phyloP scores from a whole-genome alignment of 1,140 invertebrate species.

The Papilio polyxenes region DNA sequence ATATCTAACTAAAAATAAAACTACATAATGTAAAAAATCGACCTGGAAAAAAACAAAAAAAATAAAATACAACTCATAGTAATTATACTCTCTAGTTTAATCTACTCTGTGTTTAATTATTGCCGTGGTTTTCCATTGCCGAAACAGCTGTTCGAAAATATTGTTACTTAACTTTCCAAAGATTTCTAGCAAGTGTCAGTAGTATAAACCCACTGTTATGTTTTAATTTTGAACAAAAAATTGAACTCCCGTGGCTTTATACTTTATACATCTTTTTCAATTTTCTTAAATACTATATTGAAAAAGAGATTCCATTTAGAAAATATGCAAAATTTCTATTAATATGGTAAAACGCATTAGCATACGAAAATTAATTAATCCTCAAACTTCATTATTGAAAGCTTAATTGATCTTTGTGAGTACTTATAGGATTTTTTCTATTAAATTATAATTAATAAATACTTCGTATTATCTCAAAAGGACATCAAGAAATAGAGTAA shows the following conservation, averaged over 20 bases:
- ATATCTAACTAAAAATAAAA: too few relatives aligned
- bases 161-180: too few relatives aligned
- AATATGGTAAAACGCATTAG: conserved; percentile 11
- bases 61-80: not conserved
- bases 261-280: too few relatives aligned
- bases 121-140: too few relatives aligned
- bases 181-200: too few relatives aligned
- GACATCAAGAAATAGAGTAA: not conserved
- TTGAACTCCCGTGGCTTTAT: too few relatives aligned
- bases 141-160: too few relatives aligned
- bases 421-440: not conserved
- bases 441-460: not conserved
- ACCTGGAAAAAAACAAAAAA: too few relatives aligned
- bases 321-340: not conserved
- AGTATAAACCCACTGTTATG: too few relatives aligned
- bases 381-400: not conserved
- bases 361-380: not conserved
- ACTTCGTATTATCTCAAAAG: not conserved
- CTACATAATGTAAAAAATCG: too few relatives aligned
- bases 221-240: too few relatives aligned
- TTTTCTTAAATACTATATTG: not conserved
- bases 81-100: not conserved
- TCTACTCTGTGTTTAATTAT: not conserved
- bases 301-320: not conserved
- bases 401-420: not conserved